Evolutionary conservation across 2,113 vertebrate genomes (phyloP), one percentile per base, ranked within the genome.

Genomic region (Meriones unguiculatus): DNA sequence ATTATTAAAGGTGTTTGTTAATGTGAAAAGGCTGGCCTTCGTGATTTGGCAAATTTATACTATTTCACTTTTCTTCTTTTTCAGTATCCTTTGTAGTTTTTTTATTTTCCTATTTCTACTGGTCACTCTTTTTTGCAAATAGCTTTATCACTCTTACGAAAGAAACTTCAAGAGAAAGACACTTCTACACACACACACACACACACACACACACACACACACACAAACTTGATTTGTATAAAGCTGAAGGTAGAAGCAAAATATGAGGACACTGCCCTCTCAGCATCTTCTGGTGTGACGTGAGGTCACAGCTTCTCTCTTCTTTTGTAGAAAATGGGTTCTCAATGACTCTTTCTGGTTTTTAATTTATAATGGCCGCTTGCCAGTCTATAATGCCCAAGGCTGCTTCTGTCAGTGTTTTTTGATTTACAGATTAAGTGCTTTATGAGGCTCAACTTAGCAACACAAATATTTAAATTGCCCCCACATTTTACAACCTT

Each of bases 391-490:
- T 93, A 54, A 96, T 38, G 90, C 73, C 4, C 75, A 95, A n/a
- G 50, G 67, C 93, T 96, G 41, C 70, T 89, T 95, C 89, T 94
- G 30, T 64, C 92, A 95, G 91, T 65, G 91, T 80, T 95, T 65
- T 96, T 95, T 93, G 95, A 6, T 67, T 93, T 97, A 25, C 30
- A 95, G 93, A 95, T 64, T 28, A 35, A 35, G 76, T 57, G 95
- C 94, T 97, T 97, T 93, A 95, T 84, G 97, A 96, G 65, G 89
- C 52, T 92, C 95, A 98, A 88, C 97, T 89, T 98, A 98, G 98
- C 98, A 99, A 98, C 98, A 96, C 87, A 0, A 97, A 98, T 89
- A 98, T 97, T 98, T 95, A 98, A 98, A 98, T 98, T 97, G 96
- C 97, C 72, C 72, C 30, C 90, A 85, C 35, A 67, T 95, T 97